Evolutionary conservation across 2,888 invertebrate species (phyloP), one percentile per base, ranked within the genome.

Genomic region (Ophraella communa): DNA sequence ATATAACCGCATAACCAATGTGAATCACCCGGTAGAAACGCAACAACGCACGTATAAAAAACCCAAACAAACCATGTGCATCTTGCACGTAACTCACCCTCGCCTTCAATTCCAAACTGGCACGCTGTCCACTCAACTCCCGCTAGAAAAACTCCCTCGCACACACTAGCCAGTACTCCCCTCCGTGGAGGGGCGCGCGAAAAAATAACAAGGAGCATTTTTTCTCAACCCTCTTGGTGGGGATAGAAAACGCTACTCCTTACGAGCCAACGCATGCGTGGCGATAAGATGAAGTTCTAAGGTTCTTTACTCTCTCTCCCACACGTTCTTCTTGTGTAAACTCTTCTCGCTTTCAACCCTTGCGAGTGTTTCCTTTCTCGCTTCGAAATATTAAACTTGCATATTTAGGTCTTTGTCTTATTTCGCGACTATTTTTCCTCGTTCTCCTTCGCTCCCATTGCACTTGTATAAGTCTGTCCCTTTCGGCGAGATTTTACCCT

Each of bases 231-330:
- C 74, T 70, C 66, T 73, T 71, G 70, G 80, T 76, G 80, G 80
- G 78, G 80, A 76, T 74, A 76, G 73, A 74, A 69, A 71, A 71
- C 73, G 71, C 71, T 74, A 77, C 80, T 82, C 81, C 82, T 82
- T 81, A 81, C 74, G 76, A 76, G 76, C 77, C 75, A 74, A 71
- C 79, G 80, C 81, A 77, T 78, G 81, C 81, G 80, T 78, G 70
- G 69, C 70, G 70, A 72, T 80, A 82, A 82, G 82, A 82, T 79
- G 77, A 74, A 79, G 76, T 80, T 82, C 82, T 82, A 81, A 82
- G 80, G 82, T 80, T 78, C 71, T 17, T 62, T 71, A 74, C 51
- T 80, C 81, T 76, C 78, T 55, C 71, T 78, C 75, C 53, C 64
- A 51, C 73, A 7, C 76, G 74, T 77, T 77, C 76, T 75, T 74